phyloP scores from a whole-genome alignment of 1,140 invertebrate genomes.

The Nasonia vitripennis region DNA sequence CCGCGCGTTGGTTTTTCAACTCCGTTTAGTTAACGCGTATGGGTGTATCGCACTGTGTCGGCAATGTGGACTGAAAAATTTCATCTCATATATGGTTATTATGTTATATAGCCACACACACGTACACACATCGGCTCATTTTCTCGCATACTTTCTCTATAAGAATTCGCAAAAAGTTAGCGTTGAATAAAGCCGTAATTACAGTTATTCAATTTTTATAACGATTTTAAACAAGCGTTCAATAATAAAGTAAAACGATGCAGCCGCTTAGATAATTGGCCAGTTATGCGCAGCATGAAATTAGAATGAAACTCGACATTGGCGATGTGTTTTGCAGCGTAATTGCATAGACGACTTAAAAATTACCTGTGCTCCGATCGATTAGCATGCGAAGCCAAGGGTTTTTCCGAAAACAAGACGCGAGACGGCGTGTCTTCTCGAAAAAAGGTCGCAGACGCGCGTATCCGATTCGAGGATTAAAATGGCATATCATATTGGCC shows the following conservation, averaged over 20 bases:
- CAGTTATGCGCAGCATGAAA: neutral
- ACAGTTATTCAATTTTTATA: constrained; percentile 21
- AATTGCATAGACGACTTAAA: neutral
- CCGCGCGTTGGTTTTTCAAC: neutral
- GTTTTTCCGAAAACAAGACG: neutral
- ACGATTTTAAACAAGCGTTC: constrained; percentile 1
- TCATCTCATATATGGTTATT: constrained; percentile 1
- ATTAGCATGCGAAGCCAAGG: neutral
- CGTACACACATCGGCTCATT: neutral
- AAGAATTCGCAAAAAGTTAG: constrained; percentile 34
- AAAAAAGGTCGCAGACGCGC: too few species aligned
- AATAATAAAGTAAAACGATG: constrained; percentile 8
- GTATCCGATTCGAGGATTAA: neutral
- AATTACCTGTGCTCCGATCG: neutral
- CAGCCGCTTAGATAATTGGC: neutral
- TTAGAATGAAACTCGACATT: neutral
- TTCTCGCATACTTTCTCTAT: constrained; percentile 12
- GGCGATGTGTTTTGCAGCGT: neutral
- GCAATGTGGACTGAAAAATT: constrained; percentile 6
- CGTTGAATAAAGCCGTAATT: neutral
- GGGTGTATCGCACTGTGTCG: neutral
- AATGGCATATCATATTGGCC: too few species aligned
- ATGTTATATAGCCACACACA: neutral
- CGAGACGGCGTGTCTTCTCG: neutral
- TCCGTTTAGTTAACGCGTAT: neutral